Conservation (phyloP, 2,113 vertebrate species). For the Jacana jacana region DNA sequence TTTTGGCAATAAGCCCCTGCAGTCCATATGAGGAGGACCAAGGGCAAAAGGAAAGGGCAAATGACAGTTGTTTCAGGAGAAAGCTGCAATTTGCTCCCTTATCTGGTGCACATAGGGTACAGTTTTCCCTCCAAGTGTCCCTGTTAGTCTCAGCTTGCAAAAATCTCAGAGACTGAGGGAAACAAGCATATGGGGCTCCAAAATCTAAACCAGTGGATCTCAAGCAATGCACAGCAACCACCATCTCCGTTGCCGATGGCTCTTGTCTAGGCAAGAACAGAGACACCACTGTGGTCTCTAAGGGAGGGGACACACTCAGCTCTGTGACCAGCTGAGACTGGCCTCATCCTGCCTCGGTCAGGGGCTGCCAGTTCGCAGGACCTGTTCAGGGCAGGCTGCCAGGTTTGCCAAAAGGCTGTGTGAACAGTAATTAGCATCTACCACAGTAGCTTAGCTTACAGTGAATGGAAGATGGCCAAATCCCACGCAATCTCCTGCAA, state of each 20-base stretch:
- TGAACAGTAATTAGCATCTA: not conserved
- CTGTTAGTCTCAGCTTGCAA: not conserved
- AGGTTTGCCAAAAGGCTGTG: not conserved
- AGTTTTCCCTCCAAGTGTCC: not conserved
- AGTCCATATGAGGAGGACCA: not conserved
- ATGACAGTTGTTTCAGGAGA: not conserved
- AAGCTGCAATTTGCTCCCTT: not conserved
- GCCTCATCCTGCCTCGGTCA: not conserved
- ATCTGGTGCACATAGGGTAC: not conserved
- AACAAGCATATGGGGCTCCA: not conserved
- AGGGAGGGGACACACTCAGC: accelerated
- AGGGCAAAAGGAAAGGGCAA: not conserved
- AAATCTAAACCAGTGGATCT: not conserved
- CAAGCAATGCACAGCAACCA: not conserved
- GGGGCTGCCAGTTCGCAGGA: not conserved
- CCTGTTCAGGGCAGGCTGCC: not conserved
- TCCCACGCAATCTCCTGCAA: not conserved
- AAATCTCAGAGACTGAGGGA: not conserved
- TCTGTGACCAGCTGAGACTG: accelerated
- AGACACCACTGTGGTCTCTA: not conserved
- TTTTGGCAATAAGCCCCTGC: not conserved
- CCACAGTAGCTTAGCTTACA: not conserved
- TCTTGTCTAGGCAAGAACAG: not conserved
- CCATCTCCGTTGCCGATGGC: not conserved
- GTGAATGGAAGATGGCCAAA: not conserved